Evolutionary conservation across 2,797 vertebrate genomes (phyloP).

Genomic region (Silurus aristotelis): DNA sequence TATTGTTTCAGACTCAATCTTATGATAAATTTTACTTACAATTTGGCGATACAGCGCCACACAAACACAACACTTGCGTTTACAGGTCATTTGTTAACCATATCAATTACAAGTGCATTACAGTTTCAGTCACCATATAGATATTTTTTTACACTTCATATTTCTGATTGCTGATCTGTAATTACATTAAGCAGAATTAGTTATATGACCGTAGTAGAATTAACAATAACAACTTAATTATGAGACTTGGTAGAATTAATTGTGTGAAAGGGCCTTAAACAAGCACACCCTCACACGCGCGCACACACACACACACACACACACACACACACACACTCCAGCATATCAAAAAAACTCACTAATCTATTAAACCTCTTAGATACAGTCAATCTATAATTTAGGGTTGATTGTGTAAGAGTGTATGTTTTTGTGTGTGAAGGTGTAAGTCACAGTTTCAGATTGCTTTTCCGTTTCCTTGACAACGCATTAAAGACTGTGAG

Average conservation of each 20-base stretch:
- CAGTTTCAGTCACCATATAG: background rate
- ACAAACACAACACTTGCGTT: background rate
- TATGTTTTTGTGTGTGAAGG: background rate
- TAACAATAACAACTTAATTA: background rate
- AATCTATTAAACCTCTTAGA: background rate
- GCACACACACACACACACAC: too few relatives aligned
- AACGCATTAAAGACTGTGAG: background rate
- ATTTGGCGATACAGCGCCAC: background rate
- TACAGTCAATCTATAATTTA: background rate
- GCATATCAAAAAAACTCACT: background rate
- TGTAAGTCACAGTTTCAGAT: background rate
- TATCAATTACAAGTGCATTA: background rate
- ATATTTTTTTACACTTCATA: background rate
- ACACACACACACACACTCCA: background rate
- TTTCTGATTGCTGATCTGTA: background rate
- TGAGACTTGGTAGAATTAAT: background rate
- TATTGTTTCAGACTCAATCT: background rate
- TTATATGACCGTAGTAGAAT: background rate
- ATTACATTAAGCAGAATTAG: background rate
- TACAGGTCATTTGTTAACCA: background rate
- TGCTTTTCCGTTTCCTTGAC: background rate
- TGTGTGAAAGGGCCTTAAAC: background rate
- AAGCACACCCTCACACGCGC: too few relatives aligned
- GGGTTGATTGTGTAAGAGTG: too few relatives aligned
- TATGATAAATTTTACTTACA: constrained; percentile 2